Evolutionary conservation across 2,888 invertebrate species (phyloP).

Genomic region (Ophraella communa): DNA sequence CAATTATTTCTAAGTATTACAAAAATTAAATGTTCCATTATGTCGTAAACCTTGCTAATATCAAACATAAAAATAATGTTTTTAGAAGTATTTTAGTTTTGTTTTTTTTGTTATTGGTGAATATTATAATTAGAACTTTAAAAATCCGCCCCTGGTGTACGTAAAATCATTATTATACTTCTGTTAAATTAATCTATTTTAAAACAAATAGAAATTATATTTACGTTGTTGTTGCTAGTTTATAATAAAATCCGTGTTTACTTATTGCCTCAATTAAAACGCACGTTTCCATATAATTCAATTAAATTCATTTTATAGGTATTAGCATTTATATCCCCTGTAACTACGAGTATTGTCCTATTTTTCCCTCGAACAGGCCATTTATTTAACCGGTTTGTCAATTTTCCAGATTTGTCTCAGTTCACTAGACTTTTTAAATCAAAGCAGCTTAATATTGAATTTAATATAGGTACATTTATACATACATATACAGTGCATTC

Average conservation of each 20-base stretch:
- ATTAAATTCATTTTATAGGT: neutral
- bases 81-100: too few species aligned
- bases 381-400: neutral
- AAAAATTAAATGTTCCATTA: too few species aligned
- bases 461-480: too few species aligned
- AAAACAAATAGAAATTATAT: slow-evolving; percentile 13
- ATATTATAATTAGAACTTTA: too few species aligned
- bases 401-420: neutral
- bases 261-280: slow-evolving; percentile 10
- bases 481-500: too few species aligned
- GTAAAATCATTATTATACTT: slow-evolving; percentile 8
- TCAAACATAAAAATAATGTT: too few species aligned
- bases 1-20: too few species aligned
- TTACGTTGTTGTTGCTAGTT: neutral
- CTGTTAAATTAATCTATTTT: slow-evolving; percentile 1
- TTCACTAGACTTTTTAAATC: neutral
- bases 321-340: neutral
- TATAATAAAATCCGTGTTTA: slow-evolving; percentile 13
- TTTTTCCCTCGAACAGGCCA: neutral
- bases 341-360: neutral
- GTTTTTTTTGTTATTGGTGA: too few species aligned
- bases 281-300: neutral
- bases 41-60: too few species aligned
- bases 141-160: neutral
- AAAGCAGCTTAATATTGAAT: neutral